A percentile compares a stretch with the other conserved stretches of the same genome.
Conservation (phyloP, 2,113 vertebrate species). For the Amia ocellicauda region DNA sequence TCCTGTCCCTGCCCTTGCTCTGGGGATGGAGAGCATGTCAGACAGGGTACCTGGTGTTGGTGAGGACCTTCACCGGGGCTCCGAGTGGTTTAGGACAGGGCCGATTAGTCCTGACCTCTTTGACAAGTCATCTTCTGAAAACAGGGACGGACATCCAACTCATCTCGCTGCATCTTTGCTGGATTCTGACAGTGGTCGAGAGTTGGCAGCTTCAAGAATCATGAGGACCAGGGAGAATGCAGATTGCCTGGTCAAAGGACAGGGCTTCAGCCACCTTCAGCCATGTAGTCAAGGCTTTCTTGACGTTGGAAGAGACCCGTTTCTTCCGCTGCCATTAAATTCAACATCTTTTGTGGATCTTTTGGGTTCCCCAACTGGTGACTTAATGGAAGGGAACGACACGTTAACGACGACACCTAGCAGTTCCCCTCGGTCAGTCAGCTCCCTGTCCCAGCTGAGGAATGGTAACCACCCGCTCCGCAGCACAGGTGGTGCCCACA, state of each 20-base stretch:
- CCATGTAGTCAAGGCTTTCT: constrained; percentile 70
- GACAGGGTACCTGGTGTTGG: constrained; percentile 39
- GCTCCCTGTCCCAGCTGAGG: constrained; percentile 86
- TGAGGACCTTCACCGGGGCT: constrained; percentile 60
- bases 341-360: constrained; percentile 77
- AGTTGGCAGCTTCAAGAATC: constrained; percentile 56
- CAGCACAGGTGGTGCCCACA: constrained; percentile 67
- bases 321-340: constrained; percentile 68
- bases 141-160: constrained; percentile 56
- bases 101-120: constrained; percentile 80
- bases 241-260: constrained; percentile 63
- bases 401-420: constrained; percentile 82
- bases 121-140: constrained; percentile 68
- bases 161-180: constrained; percentile 59
- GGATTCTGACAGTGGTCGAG: constrained; percentile 61
- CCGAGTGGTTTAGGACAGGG: constrained; percentile 58
- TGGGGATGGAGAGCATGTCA: constrained; percentile 36
- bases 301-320: constrained; percentile 76
- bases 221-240: constrained; percentile 69
- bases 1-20: constrained; percentile 61
- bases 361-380: constrained; percentile 79
- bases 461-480: constrained; percentile 74
- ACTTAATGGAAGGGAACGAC: constrained; percentile 77
- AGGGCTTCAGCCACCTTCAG: constrained; percentile 77
- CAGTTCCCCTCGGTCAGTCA: constrained; percentile 88